Percentiles rank a stretch among this genome's conserved stretches.
Evolutionary conservation across 2,888 invertebrate species (phyloP).

Genomic region (Rhamnusium bicolor): DNA sequence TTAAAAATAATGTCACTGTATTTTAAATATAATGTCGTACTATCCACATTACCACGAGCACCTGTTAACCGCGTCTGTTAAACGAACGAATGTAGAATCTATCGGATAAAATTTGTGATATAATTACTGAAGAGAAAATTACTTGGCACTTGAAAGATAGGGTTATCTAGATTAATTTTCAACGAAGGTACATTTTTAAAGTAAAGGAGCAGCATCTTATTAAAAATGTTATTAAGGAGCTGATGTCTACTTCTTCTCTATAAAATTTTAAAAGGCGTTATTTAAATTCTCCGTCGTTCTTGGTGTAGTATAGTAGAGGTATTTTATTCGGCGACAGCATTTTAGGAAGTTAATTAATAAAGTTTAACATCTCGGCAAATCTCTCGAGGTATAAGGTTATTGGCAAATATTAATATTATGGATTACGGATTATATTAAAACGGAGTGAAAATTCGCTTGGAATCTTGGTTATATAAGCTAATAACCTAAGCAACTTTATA

Average conservation of each 20-base stretch:
- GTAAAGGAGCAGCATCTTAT: not conserved
- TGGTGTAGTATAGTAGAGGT: not conserved
- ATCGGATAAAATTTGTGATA: too few species aligned
- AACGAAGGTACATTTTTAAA: not conserved
- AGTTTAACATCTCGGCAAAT: slow-evolving; percentile 1
- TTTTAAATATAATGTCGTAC: too few species aligned
- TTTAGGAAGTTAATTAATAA: slow-evolving; percentile 23
- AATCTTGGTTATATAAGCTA: slow-evolving; percentile 4
- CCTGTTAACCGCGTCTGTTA: too few species aligned
- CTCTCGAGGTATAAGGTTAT: slow-evolving; percentile 19
- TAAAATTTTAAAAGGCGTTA: not conserved
- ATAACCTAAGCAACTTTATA: not conserved
- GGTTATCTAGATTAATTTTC: too few species aligned
- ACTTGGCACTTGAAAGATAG: too few species aligned
- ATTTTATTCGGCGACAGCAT: not conserved
- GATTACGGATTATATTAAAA: slow-evolving; percentile 16
- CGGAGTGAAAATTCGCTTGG: not conserved
- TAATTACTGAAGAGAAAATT: too few species aligned
- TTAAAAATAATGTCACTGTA: too few species aligned
- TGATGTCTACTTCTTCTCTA: not conserved
- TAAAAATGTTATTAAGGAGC: not conserved
- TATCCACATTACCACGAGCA: too few species aligned
- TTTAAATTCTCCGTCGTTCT: not conserved
- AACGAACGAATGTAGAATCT: too few species aligned
- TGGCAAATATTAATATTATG: slow-evolving; percentile 27